Base-by-base conservation (phyloP, 2,113 vertebrate genomes). In the Engystomops pustulosus region DNA sequence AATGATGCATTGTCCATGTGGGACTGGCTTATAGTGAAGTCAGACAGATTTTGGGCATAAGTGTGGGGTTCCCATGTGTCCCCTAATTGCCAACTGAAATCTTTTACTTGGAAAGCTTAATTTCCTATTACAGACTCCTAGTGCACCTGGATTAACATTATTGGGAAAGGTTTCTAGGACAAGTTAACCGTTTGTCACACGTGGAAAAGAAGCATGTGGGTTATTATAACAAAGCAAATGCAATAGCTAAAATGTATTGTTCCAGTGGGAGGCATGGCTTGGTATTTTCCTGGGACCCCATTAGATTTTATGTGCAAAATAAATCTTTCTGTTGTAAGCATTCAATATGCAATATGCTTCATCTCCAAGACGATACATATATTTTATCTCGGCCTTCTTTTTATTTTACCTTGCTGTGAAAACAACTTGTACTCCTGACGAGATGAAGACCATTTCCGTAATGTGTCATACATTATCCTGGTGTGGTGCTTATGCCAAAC, bases 391-490 rank as follows among this genome's bases (percentile, higher is more conserved):
- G 18, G 27, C 25, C 4, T 34, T 65, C 15, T 17, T 67, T 34
- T 67, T 34, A 32, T 32, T 15, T 67, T 34, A 34, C 15, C 62
- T 7, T 67, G 30, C 41, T 74, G 38, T 38, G 8, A 41, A 71
- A 47, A 23, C n/a, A 23, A 1, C 10, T 62, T 25, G 34, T 83
- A 34, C 25, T 77, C 71, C 32, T 25, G 25, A 44, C 55, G 20
- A 69, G 67, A 84, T 41, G 47, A 84, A 69, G n/a, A 53, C 45
- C 7, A 30, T 53, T 79, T 68, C 55, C 6, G 6, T 44, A 36
- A 55, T 71, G 47, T 71, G 47, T 65, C 25, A 84, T 75, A 51
- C 44, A 76, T 85, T 85, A 79, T 44, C 44, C 47, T 44, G 25
- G 68, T 36, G 45, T 45, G 55, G 49, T 62, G 70, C 75, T 58